phyloP scores from a whole-genome alignment of 2,888 invertebrate genomes.

The Diadegma fenestrale region DNA sequence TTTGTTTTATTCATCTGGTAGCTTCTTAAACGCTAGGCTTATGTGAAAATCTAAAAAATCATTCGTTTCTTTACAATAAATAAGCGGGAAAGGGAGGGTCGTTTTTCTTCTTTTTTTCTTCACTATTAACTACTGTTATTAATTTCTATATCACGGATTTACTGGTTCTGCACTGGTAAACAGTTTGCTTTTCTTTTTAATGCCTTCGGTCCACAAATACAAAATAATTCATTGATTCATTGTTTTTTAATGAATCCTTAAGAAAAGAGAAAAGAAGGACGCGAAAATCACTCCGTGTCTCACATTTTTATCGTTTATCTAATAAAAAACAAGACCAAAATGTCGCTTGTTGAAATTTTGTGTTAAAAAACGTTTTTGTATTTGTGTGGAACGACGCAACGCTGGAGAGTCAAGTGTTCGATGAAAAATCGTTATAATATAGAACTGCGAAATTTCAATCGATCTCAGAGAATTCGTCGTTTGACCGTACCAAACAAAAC shows the following conservation, averaged over 20 bases:
- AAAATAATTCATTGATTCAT: neutral
- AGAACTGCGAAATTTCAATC: slow-evolving; percentile 19
- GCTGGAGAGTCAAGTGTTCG: slow-evolving; percentile 19
- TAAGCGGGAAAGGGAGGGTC: slow-evolving; percentile 47
- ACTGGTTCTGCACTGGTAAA: slow-evolving; percentile 78
- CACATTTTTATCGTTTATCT: neutral
- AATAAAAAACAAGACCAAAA: neutral
- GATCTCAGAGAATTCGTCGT: slow-evolving; percentile 9
- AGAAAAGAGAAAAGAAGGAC: neutral
- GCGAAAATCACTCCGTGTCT: neutral
- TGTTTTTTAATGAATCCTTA: neutral
- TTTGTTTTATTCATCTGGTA: slow-evolving; percentile 16
- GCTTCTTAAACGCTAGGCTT: slow-evolving; percentile 57
- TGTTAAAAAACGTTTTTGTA: slow-evolving; percentile 35
- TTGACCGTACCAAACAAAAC: neutral
- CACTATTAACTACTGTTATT: slow-evolving; percentile 38
- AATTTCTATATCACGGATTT: slow-evolving; percentile 80
- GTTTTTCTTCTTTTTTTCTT: neutral
- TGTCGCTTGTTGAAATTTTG: neutral
- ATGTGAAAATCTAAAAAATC: slow-evolving; percentile 64
- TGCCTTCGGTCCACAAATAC: slow-evolving; percentile 35
- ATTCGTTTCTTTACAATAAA: slow-evolving; percentile 65
- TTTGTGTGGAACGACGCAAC: slow-evolving; percentile 58
- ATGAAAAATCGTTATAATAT: neutral
- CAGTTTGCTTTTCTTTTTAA: slow-evolving; percentile 46